Evolutionary conservation across 1,140 invertebrate species (phyloP), one percentile per base, ranked within the genome.

Genomic region (Orussus abietinus): DNA sequence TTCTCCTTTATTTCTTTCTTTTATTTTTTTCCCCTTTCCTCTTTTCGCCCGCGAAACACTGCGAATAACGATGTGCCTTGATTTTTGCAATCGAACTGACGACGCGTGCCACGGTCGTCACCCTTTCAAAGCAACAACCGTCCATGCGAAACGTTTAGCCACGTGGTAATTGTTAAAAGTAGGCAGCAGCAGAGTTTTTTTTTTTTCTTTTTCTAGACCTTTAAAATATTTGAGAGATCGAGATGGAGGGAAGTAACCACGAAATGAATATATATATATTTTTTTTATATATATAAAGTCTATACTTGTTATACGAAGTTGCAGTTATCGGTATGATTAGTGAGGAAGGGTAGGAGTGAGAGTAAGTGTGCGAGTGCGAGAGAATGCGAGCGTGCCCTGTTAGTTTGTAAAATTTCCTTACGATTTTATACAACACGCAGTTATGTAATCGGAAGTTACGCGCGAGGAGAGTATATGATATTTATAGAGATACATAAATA

Each of bases 231-330:
- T 61, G 30, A 42, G 42, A n/a, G n/a, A n/a, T n/a, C n/a, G n/a
- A n/a, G n/a, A n/a, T n/a, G 40, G 38, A 49, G 38, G 37, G 44
- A 48, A 49, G 22, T 25, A n/a, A n/a, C 5, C 34, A 3, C 31
- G 12, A 32, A 32, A 32, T 32, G 31, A 32, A 32, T 36, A 36
- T 15, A 36, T n/a, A 43, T 51, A 51, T 57, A 53, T 50, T 49
- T 57, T 63, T 62, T 62, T 63, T 64, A 54, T 62, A 65, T 64
- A 57, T 62, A 54, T 53, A 66, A 67, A 69, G 63, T 71, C 61
- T 71, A 69, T 69, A 64, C 51, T 57, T 66, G 66, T 69, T 68
- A n/a, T n/a, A 62, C 55, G 47, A 57, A 63, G n/a, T 68, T 62
- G 49, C 52, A 64, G 59, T 59, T 63, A 62, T 62, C 46, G 49